Base-by-base conservation (phyloP, 1,140 invertebrate species). In the Drosophila willistoni region DNA sequence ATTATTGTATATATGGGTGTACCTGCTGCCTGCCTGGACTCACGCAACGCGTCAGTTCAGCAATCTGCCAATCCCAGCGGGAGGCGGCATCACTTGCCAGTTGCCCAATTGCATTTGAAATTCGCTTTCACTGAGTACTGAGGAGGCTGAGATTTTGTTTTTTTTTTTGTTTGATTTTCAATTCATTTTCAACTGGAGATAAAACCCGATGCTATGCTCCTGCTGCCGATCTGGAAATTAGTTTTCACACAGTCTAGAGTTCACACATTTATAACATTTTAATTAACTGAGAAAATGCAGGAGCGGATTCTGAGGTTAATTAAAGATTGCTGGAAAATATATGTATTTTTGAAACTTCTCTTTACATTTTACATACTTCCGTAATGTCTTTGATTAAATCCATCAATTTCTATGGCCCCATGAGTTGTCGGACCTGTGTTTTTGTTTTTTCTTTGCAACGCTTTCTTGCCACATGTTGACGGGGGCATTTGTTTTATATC, bases 241-340 rank as follows among this genome's bases (percentile, higher is more conserved):
- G 64, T 87, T 87, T 87, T 84, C 84, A 89, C 84, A 81, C 80
- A 54, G 63, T 71, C 73, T 56, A 62, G 29, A 51, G 60, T 71
- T 79, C 83, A 79, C 83, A 86, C 83, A 87, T 87, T 77, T 79
- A 87, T 89, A 87, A 89, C 81, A 69, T 73, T 68, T 87, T 89
- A 87, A 87, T 87, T 87, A 87, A 77, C 69, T 65, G 7, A 29
- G 9, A 13, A 39, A n/a, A 13, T 1, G 3, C 44, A 51, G 44
- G 17, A 51, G 44, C 44, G 44, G 44, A 51, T 1, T 51, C 7
- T 19, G 34, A 7, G 6, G 29, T 29, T 29, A 29, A 6, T 29
- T 6, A 7, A 7, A 29, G 5, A 29, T 1, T 29, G 29, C 6
- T 29, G 0, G 0, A 29, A 7, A 6, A 4, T 4, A 2, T 25